Conservation (phyloP, 2,797 vertebrate genomes). For the Hippocampus kuda region DNA sequence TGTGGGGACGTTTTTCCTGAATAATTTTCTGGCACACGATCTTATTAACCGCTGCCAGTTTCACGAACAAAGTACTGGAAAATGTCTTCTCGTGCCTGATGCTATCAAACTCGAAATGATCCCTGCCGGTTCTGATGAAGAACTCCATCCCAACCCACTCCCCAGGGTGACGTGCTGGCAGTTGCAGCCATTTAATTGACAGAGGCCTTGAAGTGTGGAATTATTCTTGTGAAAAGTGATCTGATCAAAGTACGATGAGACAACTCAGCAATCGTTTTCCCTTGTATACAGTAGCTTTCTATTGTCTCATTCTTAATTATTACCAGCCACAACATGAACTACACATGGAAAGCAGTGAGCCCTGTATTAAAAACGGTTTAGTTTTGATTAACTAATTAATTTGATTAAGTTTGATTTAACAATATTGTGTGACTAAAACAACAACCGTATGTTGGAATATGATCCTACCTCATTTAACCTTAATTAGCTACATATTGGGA, state of each 20-base stretch:
- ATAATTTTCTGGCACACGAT: neutral
- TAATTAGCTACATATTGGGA: no score
- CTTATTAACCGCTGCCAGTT: constrained; percentile 15
- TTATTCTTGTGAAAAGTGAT: neutral
- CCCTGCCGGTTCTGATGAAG: constrained; percentile 1
- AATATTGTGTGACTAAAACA: no score
- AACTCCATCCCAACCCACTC: constrained; percentile 9
- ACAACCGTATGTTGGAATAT: no score
- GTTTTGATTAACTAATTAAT: no score
- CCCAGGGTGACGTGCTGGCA: constrained; percentile 4
- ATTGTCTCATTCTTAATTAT: neutral
- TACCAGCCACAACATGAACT: neutral
- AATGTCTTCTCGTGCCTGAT: constrained; percentile 13
- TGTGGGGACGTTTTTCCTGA: constrained; percentile 14
- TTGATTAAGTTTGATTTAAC: no score
- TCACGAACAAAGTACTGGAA: neutral
- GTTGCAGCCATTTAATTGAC: constrained; percentile 16
- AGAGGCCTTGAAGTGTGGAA: constrained; percentile 6
- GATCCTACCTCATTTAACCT: no score
- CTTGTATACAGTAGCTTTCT: neutral
- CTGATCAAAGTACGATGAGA: neutral
- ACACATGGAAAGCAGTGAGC: neutral
- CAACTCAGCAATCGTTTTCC: neutral
- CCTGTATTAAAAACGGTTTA: no score
- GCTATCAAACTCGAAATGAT: constrained; percentile 16